Percentiles rank a stretch among this genome's conserved stretches.
phyloP scores from a whole-genome alignment of 2,113 vertebrate species.

The Lepisosteus osseus region DNA sequence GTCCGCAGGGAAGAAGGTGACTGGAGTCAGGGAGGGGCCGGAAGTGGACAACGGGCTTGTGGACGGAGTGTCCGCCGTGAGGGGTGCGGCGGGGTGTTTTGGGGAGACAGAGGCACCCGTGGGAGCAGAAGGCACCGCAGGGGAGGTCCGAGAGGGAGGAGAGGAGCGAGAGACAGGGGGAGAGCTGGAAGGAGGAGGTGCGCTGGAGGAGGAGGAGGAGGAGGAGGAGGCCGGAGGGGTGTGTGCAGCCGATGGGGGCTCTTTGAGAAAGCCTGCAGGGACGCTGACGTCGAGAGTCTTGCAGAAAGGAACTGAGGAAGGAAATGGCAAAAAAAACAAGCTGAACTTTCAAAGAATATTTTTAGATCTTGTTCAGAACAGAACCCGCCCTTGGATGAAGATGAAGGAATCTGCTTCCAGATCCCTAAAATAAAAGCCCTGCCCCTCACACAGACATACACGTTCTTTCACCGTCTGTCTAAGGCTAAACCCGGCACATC shows the following conservation, averaged over 20 bases:
- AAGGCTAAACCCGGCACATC: too few relatives aligned
- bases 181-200: not conserved
- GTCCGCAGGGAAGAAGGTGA: not conserved
- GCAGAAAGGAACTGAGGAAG: conserved; percentile 65
- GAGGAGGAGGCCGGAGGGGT: not conserved
- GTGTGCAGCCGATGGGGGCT: not conserved
- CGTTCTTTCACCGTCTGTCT: too few relatives aligned
- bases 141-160: not conserved
- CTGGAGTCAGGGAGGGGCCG: not conserved
- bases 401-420: too few relatives aligned
- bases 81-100: too few relatives aligned
- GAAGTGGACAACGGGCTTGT: not conserved
- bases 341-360: not conserved
- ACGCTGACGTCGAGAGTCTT: conserved; percentile 47
- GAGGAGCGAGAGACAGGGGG: not conserved
- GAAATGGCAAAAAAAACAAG: not conserved
- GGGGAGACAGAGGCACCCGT: too few relatives aligned
- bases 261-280: conserved; percentile 34
- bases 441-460: too few relatives aligned
- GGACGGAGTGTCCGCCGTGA: not conserved
- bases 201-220: not conserved
- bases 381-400: too few relatives aligned
- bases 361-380: too few relatives aligned
- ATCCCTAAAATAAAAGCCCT: too few relatives aligned
- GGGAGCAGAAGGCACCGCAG: not conserved